These are phyloP conservation scores for Heteromurus nitidus DNA, from an alignment of 2,888 invertebrate species.

Conservation along the genomic window DNA sequence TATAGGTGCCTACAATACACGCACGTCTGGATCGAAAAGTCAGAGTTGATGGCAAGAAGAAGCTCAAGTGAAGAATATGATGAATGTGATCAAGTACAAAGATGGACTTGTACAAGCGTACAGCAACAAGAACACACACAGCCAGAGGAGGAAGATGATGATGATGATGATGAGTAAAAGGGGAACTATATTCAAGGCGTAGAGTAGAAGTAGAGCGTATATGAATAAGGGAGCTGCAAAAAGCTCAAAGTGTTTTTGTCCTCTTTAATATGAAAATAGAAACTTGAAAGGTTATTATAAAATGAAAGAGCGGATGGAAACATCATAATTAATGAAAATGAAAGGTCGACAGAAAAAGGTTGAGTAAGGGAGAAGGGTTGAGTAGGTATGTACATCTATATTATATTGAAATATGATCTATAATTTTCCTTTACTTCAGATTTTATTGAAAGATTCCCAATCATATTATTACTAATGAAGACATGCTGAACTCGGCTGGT, in stretches of 20 bases:
- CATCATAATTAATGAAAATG: slow-evolving; percentile 62
- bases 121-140: too few species aligned
- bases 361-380: too few species aligned
- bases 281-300: slow-evolving; percentile 42
- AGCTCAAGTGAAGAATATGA: too few species aligned
- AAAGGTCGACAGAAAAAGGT: too few species aligned
- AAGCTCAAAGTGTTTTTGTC: slow-evolving; percentile 14
- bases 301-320: slow-evolving; percentile 47
- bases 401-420: slow-evolving; percentile 10
- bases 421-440: slow-evolving; percentile 23
- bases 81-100: too few species aligned
- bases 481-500: too few species aligned
- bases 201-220: background rate
- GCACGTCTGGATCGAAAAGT: slow-evolving; percentile 8
- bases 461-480: too few species aligned
- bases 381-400: too few species aligned
- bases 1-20: too few species aligned
- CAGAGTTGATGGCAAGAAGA: too few species aligned
- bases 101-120: too few species aligned
- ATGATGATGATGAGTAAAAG: background rate
- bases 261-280: slow-evolving; percentile 23
- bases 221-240: background rate
- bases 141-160: background rate
- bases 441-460: too few species aligned
- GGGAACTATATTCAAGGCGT: background rate